These are phyloP conservation scores for Sebastes oblongus DNA, from an alignment of 2,797 vertebrate species.

Conservation along the genomic window DNA sequence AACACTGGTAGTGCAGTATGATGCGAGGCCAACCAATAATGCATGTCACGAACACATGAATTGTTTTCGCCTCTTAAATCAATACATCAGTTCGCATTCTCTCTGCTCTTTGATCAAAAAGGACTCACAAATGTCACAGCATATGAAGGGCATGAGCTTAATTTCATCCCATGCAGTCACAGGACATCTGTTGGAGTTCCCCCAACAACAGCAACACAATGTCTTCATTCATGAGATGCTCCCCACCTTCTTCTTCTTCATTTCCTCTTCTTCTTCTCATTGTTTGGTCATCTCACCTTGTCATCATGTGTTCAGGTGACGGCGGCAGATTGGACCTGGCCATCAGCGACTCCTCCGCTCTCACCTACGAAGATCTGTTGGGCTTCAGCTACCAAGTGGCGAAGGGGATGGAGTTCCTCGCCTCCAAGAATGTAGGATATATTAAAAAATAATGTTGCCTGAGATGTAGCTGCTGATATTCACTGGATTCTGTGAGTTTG, in stretches of 20 bases:
- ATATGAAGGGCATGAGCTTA: background rate
- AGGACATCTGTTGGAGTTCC: constrained; percentile 19
- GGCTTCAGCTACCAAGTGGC: constrained; percentile 99
- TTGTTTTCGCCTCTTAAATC: constrained; percentile 11
- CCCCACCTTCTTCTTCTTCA: background rate
- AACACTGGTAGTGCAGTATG: background rate
- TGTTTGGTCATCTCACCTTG: constrained; percentile 2
- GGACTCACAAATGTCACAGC: constrained; percentile 10
- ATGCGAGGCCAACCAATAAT: background rate
- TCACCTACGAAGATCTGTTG: constrained; percentile 93
- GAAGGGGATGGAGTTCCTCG: constrained; percentile 98
- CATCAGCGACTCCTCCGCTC: constrained; percentile 90
- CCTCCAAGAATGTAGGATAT: constrained; percentile 92
- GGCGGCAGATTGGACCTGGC: constrained; percentile 83
- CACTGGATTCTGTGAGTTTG: background rate
- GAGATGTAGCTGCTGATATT: background rate
- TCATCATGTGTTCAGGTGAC: constrained; percentile 77
- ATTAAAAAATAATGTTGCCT: background rate
- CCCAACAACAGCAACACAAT: constrained; percentile 12
- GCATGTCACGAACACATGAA: background rate
- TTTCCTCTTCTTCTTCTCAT: background rate
- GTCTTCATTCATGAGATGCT: constrained; percentile 13
- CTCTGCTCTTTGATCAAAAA: constrained; percentile 19
- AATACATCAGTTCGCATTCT: background rate
- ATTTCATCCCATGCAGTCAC: constrained; percentile 38